Evolutionary conservation across 2,888 invertebrate genomes (phyloP).

Genomic region (Oligia strigilis): DNA sequence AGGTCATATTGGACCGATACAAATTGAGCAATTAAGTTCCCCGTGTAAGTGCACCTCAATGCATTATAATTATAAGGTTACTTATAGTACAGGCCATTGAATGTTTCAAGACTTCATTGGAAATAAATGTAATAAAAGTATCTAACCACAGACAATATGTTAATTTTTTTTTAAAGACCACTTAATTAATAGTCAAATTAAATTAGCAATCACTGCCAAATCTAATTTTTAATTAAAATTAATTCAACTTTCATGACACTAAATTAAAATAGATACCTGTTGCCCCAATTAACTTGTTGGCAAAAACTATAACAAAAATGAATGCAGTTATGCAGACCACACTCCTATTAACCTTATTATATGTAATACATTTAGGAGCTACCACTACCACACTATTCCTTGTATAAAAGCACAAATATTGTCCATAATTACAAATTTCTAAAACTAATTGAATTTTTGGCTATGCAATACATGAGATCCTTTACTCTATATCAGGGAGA

Average conservation of each 20-base stretch:
- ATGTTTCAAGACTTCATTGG: neutral
- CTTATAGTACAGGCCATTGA: constrained; percentile 28
- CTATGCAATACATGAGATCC: constrained; percentile 63
- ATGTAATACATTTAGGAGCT: constrained; percentile 53
- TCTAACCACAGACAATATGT: constrained; percentile 6
- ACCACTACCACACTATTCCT: constrained; percentile 67
- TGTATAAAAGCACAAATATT: constrained; percentile 77
- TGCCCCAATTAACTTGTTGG: constrained; percentile 20
- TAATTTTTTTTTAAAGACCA: neutral
- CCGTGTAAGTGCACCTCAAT: constrained; percentile 19
- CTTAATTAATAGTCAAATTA: neutral
- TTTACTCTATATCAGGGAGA: constrained; percentile 92
- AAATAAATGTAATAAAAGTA: constrained; percentile 10
- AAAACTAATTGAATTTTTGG: constrained; percentile 70
- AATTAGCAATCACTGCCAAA: constrained; percentile 11
- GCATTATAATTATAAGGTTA: constrained; percentile 22
- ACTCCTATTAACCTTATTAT: constrained; percentile 52
- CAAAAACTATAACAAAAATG: constrained; percentile 15
- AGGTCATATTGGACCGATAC: neutral
- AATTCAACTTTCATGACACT: neutral
- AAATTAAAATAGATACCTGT: constrained; percentile 6
- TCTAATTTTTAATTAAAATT: constrained; percentile 4
- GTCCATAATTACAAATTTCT: constrained; percentile 70
- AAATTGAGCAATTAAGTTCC: constrained; percentile 21
- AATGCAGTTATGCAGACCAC: constrained; percentile 23